phyloP scores from a whole-genome alignment of 2,797 vertebrate species.

The Enteromius afrohamiltoni region DNA sequence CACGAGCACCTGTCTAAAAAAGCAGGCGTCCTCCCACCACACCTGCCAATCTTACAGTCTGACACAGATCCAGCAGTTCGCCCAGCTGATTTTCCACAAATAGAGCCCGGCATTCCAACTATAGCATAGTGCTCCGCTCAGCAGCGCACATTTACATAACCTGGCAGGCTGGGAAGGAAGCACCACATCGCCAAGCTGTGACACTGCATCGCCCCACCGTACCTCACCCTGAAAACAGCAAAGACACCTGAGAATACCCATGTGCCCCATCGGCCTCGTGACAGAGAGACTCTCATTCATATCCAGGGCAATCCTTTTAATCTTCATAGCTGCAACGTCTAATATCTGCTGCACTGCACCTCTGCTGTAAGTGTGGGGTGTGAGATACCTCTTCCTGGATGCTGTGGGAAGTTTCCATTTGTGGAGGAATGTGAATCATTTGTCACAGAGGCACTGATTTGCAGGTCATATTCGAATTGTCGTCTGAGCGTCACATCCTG shows the following conservation, averaged over 20 bases:
- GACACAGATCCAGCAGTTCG: constrained; percentile 68
- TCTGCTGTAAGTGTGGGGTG: not conserved
- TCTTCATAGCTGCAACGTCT: constrained; percentile 4
- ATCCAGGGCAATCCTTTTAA: constrained; percentile 21
- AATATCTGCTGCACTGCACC: constrained; percentile 13
- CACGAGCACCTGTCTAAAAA: constrained; percentile 69
- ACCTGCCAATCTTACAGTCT: constrained; percentile 65
- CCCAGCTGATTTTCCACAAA: constrained; percentile 68
- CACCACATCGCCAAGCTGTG: constrained; percentile 39
- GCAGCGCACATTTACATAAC: constrained; percentile 64
- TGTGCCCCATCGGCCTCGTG: not conserved
- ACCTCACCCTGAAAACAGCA: constrained; percentile 6
- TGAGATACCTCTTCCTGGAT: not conserved
- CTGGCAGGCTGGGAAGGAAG: constrained; percentile 49
- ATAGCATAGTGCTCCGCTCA: constrained; percentile 64
- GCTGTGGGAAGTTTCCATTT: constrained; percentile 29
- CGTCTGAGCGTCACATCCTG: constrained; percentile 13
- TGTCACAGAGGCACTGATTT: constrained; percentile 35
- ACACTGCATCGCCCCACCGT: constrained; percentile 42
- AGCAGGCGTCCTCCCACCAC: constrained; percentile 40
- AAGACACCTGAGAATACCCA: constrained; percentile 9
- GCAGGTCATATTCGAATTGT: constrained; percentile 12
- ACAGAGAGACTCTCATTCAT: constrained; percentile 29
- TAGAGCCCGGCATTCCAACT: constrained; percentile 68
- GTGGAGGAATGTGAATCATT: constrained; percentile 46